Percentiles rank a stretch among this genome's conserved stretches.
These are phyloP conservation scores for Pogonomyrmex barbatus DNA, from an alignment of 1,140 invertebrate genomes.

Conservation along the genomic window DNA sequence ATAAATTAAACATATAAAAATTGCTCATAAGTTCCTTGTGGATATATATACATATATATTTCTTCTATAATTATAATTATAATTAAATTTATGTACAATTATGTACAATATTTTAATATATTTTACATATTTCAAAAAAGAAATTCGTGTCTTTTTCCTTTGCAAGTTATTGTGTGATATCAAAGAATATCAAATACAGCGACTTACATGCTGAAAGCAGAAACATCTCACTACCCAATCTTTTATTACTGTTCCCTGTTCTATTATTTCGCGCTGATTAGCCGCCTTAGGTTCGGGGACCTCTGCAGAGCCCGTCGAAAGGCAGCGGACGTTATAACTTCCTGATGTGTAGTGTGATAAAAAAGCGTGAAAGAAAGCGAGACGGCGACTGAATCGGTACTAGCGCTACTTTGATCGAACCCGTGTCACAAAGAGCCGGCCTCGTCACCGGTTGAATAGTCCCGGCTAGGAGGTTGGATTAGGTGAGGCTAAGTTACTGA, in stretches of 20 bases:
- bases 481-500: conserved; percentile 82
- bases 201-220: neutral
- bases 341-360: conserved; percentile 75
- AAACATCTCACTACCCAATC: neutral
- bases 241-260: neutral
- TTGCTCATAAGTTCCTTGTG: neutral
- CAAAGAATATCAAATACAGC: neutral
- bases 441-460: conserved; percentile 80
- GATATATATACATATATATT: neutral
- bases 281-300: conserved; percentile 47
- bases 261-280: conserved; percentile 62
- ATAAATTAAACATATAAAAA: neutral
- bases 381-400: conserved; percentile 69
- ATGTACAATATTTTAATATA: neutral
- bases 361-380: conserved; percentile 72
- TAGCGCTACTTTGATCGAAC: conserved; percentile 68
- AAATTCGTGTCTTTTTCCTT: neutral
- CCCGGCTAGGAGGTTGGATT: conserved; percentile 78
- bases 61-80: neutral
- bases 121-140: neutral
- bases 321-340: conserved; percentile 74
- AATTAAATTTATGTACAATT: neutral
- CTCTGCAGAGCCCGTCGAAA: conserved; percentile 40
- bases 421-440: conserved; percentile 76
- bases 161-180: neutral